A percentile compares a stretch with the other conserved stretches of the same genome.
These are phyloP conservation scores for Scomber scombrus DNA, from an alignment of 2,113 vertebrate species.

Conservation along the genomic window DNA sequence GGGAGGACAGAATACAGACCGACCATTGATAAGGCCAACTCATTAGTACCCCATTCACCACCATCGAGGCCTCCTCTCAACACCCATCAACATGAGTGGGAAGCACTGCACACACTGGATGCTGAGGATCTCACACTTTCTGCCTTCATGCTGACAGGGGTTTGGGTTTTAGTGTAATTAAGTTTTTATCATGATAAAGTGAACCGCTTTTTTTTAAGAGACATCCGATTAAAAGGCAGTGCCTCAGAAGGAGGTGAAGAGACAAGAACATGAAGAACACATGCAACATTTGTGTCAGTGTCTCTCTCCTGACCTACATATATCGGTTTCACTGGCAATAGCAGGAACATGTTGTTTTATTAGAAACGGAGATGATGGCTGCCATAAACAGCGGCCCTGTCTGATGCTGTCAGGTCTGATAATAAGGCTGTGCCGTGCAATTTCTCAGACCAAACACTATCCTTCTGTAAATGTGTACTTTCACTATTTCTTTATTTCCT, in stretches of 20 bases:
- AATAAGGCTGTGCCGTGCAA: conserved; percentile 20
- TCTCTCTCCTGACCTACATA: neutral
- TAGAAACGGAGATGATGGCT: conserved; percentile 3
- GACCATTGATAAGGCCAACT: conserved; percentile 77
- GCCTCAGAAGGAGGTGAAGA: neutral
- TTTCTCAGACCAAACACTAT: conserved; percentile 27
- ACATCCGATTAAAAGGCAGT: neutral
- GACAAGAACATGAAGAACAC: neutral
- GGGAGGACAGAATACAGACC: conserved; percentile 71
- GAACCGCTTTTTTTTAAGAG: neutral
- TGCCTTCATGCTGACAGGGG: conserved; percentile 16
- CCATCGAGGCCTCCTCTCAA: conserved; percentile 73
- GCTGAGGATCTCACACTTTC: conserved; percentile 43
- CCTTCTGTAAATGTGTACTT: neutral
- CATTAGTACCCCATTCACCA: conserved; percentile 78
- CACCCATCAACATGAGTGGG: conserved; percentile 58
- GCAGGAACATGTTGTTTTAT: neutral
- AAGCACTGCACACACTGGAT: conserved; percentile 29
- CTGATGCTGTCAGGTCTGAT: conserved; percentile 30
- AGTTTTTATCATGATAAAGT: neutral
- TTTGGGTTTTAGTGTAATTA: neutral
- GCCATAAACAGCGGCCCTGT: conserved; percentile 18
- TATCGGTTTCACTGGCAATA: neutral
- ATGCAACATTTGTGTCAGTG: neutral
- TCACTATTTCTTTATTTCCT: conserved; percentile 5